Evolutionary conservation across 2,797 vertebrate genomes (phyloP), one percentile per base, ranked within the genome.

Genomic region (Allochrocebus solatus): DNA sequence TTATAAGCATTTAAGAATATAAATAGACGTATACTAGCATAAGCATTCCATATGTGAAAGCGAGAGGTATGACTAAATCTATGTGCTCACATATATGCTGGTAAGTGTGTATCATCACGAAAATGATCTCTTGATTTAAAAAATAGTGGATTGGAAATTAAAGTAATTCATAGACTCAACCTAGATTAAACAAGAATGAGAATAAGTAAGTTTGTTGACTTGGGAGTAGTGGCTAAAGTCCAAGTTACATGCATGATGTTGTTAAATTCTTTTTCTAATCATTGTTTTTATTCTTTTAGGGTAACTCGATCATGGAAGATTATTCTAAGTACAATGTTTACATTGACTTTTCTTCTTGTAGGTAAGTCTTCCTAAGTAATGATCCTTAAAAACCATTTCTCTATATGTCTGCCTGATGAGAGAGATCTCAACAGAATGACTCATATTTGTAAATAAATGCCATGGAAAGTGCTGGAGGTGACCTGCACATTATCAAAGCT

Each of bases 341-440:
- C n/a, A 4, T 0, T 88, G 57, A 81, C n/a, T 28, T 76, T 98
- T 26, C 89, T 98, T 78, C 61, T 98, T 10, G 2, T 96, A n/a
- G 97, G 98, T 98, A 96, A 96, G 97, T 92, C 50, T 41, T 48
- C 4, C 48, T 36, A 14, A 43, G 14, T 6, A 39, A 22, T 8
- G 11, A 7, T 50, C 61, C 70, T 50, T 57, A 48, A 59, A 59
- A n/a, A 36, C 43, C 43, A 5, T 39, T 48, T 39, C 4, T 4
- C 1, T 7, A 0, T 9, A 7, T 26, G 14, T 64, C n/a, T 46
- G 9, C 14, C 5, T 30, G 24, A 8, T 46, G 21, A 57, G 33
- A 67, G 26, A 55, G 19, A 7, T 10, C 8, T 19, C 67, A 4
- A 7, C 7, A 6, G 8, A 39, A 30, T 7, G 48, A 8, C 43